Percentiles rank a stretch among this genome's conserved stretches.
Conservation (phyloP, 2,113 vertebrate species). For the Prunella himalayana region DNA sequence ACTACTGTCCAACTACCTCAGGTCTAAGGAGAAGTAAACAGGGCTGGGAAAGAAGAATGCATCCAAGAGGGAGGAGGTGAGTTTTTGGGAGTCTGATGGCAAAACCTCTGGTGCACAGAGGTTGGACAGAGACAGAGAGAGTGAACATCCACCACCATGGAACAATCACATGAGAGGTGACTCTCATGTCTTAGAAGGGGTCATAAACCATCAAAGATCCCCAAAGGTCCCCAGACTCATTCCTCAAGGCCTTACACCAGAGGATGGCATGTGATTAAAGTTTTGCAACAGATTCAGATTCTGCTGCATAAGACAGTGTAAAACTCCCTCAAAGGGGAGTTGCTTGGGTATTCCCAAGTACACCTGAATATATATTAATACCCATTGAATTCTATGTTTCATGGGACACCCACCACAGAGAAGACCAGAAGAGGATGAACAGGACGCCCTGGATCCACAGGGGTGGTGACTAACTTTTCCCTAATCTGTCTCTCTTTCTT, state of each 20-base stretch:
- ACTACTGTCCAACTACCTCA: background rate
- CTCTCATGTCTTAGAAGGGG: background rate
- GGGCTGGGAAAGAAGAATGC: background rate
- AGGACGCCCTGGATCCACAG: background rate
- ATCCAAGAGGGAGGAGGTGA: background rate
- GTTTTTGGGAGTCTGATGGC: background rate
- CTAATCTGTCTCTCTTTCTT: background rate
- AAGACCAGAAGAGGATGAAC: background rate
- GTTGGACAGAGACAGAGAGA: background rate
- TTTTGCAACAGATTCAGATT: background rate
- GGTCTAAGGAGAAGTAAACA: background rate
- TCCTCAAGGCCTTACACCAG: background rate
- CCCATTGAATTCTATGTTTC: background rate
- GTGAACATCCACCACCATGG: background rate
- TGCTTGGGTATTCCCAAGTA: background rate
- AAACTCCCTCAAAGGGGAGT: background rate
- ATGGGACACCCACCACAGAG: background rate
- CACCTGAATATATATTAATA: background rate
- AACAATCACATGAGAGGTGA: rapidly evolving
- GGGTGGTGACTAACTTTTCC: background rate
- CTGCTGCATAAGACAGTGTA: background rate
- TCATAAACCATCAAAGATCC: background rate
- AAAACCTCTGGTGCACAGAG: background rate
- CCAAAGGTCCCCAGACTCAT: background rate
- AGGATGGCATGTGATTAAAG: background rate